Percentiles rank a stretch among this genome's conserved stretches.
Conservation (phyloP, 2,113 vertebrate genomes). For the Potamarius usumacintae region DNA sequence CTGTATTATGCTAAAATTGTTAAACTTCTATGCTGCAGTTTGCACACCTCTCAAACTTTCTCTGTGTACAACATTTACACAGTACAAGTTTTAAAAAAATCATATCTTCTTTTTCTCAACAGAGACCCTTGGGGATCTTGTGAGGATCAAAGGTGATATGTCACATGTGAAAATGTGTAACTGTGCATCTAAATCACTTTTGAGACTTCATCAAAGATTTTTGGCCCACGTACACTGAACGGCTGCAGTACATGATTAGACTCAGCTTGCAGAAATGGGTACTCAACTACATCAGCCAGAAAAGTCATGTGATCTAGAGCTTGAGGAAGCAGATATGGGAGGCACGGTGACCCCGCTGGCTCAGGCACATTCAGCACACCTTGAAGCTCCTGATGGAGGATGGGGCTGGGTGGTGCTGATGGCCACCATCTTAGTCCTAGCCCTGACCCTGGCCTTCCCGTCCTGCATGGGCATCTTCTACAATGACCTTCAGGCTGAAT, state of each 20-base stretch:
- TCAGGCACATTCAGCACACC: background rate
- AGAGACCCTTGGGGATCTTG: background rate
- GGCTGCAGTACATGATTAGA: constrained; percentile 38
- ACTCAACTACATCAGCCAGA: constrained; percentile 14
- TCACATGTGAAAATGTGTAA: background rate
- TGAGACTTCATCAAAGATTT: background rate
- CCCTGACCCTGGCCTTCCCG: constrained; percentile 84
- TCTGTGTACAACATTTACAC: background rate
- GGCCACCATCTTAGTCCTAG: constrained; percentile 78
- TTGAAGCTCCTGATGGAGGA: constrained; percentile 71
- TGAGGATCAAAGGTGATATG: background rate
- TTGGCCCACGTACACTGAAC: background rate
- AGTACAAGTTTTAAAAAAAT: background rate
- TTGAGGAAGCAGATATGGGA: constrained; percentile 48
- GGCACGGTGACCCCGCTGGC: background rate
- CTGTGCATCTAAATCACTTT: background rate
- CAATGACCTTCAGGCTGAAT: constrained; percentile 85
- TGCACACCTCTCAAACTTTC: background rate
- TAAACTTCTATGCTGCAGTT: background rate
- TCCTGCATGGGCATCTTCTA: constrained; percentile 86
- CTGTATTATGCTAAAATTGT: background rate
- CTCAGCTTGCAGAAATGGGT: constrained; percentile 22
- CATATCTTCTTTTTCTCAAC: background rate
- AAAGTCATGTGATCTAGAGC: constrained; percentile 42
- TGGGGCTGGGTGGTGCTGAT: constrained; percentile 91